A percentile compares a stretch with the other conserved stretches of the same genome.
phyloP scores from a whole-genome alignment of 2,113 vertebrate species.

The Lathamus discolor region DNA sequence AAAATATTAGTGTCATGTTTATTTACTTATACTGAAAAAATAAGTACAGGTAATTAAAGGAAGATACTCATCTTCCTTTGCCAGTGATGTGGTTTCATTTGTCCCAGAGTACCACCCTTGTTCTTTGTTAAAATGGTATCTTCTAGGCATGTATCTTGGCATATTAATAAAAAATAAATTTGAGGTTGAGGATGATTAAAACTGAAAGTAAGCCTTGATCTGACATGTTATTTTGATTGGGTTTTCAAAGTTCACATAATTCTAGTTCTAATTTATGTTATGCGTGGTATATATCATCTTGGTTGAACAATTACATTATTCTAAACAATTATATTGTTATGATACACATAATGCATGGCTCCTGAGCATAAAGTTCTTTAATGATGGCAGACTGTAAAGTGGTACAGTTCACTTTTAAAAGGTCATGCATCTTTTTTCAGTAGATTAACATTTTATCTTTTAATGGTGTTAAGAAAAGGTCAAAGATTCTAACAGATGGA shows the following conservation, averaged over 20 bases:
- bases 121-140: background rate
- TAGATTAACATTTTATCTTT: conserved; percentile 86
- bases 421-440: conserved; percentile 87
- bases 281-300: background rate
- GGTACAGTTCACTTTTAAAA: conserved; percentile 79
- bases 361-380: conserved; percentile 61
- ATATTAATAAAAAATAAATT: conserved; percentile 30
- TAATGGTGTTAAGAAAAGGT: conserved; percentile 81
- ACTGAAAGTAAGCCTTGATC: background rate
- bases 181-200: conserved; percentile 31
- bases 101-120: background rate
- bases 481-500: conserved; percentile 79
- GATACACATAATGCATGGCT: conserved; percentile 56
- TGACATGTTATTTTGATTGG: conserved; percentile 35
- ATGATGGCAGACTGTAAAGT: conserved; percentile 33
- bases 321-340: conserved; percentile 62
- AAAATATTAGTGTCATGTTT: background rate
- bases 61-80: background rate
- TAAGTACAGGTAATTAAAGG: background rate
- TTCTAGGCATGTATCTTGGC: background rate
- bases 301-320: conserved; percentile 55
- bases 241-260: conserved; percentile 29
- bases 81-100: background rate
- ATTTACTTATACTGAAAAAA: background rate
- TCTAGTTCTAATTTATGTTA: conserved; percentile 43